phyloP scores from a whole-genome alignment of 2,113 vertebrate species.

The Glareola pratincola region DNA sequence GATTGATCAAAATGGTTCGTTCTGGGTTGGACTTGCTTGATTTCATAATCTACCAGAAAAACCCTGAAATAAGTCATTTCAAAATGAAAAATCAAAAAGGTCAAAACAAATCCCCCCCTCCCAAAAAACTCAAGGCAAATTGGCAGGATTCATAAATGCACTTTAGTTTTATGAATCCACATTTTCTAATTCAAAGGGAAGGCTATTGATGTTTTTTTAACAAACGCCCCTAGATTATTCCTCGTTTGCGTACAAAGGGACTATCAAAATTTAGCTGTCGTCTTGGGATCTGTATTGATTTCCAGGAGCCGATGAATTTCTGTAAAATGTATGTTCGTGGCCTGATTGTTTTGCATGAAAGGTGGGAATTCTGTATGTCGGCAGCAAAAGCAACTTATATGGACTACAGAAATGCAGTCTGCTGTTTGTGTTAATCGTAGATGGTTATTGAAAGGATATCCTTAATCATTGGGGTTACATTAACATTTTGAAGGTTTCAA shows the following conservation, averaged over 20 bases:
- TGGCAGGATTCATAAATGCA: neutral
- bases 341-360: neutral
- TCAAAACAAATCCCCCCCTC: neutral
- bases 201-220: neutral
- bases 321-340: neutral
- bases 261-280: neutral
- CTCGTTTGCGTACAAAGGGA: neutral
- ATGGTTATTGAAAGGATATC: neutral
- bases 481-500: slow-evolving; percentile 40
- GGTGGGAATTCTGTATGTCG: slow-evolving; percentile 1
- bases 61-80: neutral
- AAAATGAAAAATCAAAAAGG: slow-evolving; percentile 24
- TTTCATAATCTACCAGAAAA: slow-evolving; percentile 46
- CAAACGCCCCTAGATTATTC: neutral
- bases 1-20: slow-evolving; percentile 50
- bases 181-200: neutral
- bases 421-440: slow-evolving; percentile 5
- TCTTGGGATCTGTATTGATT: neutral
- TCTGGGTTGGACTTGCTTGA: slow-evolving; percentile 33
- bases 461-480: neutral
- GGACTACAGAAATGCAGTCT: neutral
- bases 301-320: neutral
- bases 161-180: neutral
- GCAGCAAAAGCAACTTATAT: neutral
- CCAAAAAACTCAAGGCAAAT: neutral